Base-by-base conservation (phyloP, 2,888 invertebrate genomes). In the Penaeus monodon region DNA sequence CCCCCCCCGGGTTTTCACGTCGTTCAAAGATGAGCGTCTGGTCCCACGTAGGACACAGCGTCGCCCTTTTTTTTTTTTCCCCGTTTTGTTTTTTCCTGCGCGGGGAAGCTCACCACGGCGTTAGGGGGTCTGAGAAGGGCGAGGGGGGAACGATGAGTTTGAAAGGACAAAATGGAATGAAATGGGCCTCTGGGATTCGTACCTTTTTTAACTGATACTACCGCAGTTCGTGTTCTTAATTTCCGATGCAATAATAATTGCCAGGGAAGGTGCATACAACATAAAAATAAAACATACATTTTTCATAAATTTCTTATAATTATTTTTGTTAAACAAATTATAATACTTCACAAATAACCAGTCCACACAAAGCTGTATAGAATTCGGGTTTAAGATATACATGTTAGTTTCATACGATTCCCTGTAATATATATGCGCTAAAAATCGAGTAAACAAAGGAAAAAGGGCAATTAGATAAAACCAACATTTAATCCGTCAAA, bases 11-110 rank as follows among this genome's bases (percentile, higher is more conserved):
- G n/a, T n/a, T 85, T 91, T 92, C 12, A 93, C 91, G 86, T 92
- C 91, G 82, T 92, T n/a, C 92, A 91, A 93, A 93, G 79, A 93
- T 92, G 78, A 93, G 91, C 0, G 93, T 92, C 81, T 93, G 93
- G 90, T 93, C 93, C 93, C 93, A 93, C 14, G 92, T 93, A 12
- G 93, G 93, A 89, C 93, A 93, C 64, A 93, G 91, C 6, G 92
- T 92, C 89, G 93, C 92, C 68, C 91, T n/a, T n/a, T n/a, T n/a
- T n/a, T 90, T 84, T 92, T 91, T 80, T 91, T 91, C 91, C 93
- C 92, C 63, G 93, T 93, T 81, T 91, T 91, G 90, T 92, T 91
- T 90, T 85, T 89, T 90, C 92, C 92, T 66, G 92, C 92, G 87
- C 92, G n/a, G n/a, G 91, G 91, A 93, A 93, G 27, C 91, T 91